Base-by-base conservation (phyloP, 2,113 vertebrate genomes). In the Scytalopus superciliaris region DNA sequence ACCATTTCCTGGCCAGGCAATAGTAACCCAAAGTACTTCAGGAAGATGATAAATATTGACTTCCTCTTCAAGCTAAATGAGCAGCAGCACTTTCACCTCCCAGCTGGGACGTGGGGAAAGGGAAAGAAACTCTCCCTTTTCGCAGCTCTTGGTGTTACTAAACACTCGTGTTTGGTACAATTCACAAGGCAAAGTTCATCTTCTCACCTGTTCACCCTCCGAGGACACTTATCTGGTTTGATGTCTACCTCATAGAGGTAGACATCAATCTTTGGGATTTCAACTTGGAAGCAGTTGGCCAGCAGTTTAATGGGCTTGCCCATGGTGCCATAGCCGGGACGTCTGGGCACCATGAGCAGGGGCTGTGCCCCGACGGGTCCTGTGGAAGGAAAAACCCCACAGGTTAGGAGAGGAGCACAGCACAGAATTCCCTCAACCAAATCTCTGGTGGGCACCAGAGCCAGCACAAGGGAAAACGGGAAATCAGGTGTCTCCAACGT, bases 211-310 rank as follows among this genome's bases (percentile, higher is more conserved):
- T 99, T 99, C 96, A 99, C 99, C 96, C 99, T 98, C 67, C 99
- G 98, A 93, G 99, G 99, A 98, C 99, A 99, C 98, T 99, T 99
- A 98, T 99, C 99, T 97, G 99, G 99, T 98, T 99, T 99, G 98
- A 99, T 99, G 96, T 99, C 99, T 96, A 99, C 99, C 98, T 99
- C 99, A 98, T 99, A 99, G 97, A 99, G 99, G 98, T 99, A 99
- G 98, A 99, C 99, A 91, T 99, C 99, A 98, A 99, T 99, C 99
- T 99, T 99, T 98, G 99, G 99, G 98, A 99, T 99, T 98, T 99
- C 99, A 98, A 99, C 99, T 98, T 99, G 99, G 98, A 99, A 99
- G 98, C 99, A 99, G 98, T 99, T 99, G 98, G 99, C 99, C 99
- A 99, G 98, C 98, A 99, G 98, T 98, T 99, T 99, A 98, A 99